Base-by-base conservation (phyloP, 1,140 invertebrate genomes). In the Zaprionus kolodkinae region DNA sequence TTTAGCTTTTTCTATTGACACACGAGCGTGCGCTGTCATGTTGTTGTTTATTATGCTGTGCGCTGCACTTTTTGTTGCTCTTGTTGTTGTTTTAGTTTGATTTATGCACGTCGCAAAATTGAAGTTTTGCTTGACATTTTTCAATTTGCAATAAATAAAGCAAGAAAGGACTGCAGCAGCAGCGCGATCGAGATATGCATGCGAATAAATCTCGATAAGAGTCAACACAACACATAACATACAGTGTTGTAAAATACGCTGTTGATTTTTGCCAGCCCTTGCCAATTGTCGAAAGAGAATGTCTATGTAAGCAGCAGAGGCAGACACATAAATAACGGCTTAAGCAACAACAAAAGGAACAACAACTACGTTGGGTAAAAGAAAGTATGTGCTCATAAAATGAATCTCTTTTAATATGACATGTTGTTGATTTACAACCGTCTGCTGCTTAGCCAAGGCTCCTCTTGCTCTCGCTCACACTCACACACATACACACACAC, bases 101-200 rank as follows among this genome's bases (percentile, higher is more conserved):
- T 83, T 83, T 83, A 83, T 83, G 60, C 17, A 38, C 54, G 36
- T 3, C 0, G 27, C 35, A 27, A 27, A 55, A 27, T 6, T 48
- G 63, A 64, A 71, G 71, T 82, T 83, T 70, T 36, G 76, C 27
- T 81, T 73, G 76, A 79, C 80, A 79, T 60, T 73, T 86, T 84
- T 69, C 83, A 75, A 81, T 85, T 85, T 79, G 83, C 83, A 87
- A 83, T 83, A 83, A 83, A 84, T 84, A 80, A 84, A 45, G 15
- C 38, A 35, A 38, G 9, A 35, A 50, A 52, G 61, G 35, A 68
- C 43, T 30, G 33, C 57, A 30, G 33, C 57, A 30, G 33, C 33
- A 76, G 56, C 12, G 65, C 13, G 52, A 67, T 57, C 40, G 65
- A 17, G 43, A 11, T 36, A 68, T 45, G 48, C 21, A 43, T 50